Evolutionary conservation across 2,113 vertebrate genomes (phyloP).

Genomic region (Eulemur macaco): DNA sequence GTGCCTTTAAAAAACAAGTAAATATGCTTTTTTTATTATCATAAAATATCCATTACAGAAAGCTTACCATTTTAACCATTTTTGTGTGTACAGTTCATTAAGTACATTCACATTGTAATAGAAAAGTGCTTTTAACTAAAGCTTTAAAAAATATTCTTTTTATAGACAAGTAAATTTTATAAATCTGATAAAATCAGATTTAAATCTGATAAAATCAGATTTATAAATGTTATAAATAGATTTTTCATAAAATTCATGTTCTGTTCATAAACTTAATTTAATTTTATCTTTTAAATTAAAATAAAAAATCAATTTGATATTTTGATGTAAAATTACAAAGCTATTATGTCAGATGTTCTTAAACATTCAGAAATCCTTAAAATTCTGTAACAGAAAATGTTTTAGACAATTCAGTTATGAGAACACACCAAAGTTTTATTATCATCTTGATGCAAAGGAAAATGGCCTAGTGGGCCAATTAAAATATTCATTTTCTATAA

Average conservation of each 20-base stretch:
- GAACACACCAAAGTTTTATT: not conserved
- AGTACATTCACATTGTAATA: not conserved
- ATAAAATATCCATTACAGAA: not conserved
- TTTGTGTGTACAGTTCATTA: not conserved
- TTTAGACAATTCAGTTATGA: not conserved
- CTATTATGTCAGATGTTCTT: not conserved
- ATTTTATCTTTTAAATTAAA: not conserved
- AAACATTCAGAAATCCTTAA: slow-evolving; percentile 3
- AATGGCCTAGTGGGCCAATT: not conserved
- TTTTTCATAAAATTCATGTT: not conserved
- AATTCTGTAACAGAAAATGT: not conserved
- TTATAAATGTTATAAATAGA: not conserved
- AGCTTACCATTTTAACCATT: not conserved
- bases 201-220: not conserved
- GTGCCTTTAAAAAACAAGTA: not conserved
- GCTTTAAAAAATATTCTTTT: not conserved
- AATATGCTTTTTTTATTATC: not conserved
- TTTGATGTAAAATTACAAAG: not conserved
- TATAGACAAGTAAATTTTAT: not conserved
- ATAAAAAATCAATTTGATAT: not conserved
- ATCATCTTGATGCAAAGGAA: not conserved
- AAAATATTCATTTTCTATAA: slow-evolving; percentile 24
- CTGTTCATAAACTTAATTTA: not conserved
- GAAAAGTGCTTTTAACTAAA: slow-evolving; percentile 4
- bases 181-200: not conserved